Percentiles rank a stretch among this genome's conserved stretches.
Conservation (phyloP, 2,113 vertebrate species). For the Aix galericulata region DNA sequence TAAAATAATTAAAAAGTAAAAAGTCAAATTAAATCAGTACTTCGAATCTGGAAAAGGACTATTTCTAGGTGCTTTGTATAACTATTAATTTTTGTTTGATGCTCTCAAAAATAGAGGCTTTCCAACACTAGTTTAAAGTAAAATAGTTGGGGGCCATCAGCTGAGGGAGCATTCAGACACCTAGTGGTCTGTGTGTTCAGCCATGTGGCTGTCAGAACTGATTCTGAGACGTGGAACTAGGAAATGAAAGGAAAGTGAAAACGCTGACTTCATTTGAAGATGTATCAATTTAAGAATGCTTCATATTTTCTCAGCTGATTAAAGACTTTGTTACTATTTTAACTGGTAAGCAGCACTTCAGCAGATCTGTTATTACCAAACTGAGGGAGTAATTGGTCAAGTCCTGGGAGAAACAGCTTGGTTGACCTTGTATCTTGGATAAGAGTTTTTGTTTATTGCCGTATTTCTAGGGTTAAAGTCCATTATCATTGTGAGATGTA, state of each 20-base stretch:
- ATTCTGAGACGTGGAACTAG: background rate
- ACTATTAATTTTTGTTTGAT: background rate
- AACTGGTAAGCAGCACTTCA: background rate
- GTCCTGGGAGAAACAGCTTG: background rate
- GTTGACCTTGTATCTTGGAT: background rate
- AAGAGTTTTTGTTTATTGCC: background rate
- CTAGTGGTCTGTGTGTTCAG: background rate
- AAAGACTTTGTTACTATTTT: background rate
- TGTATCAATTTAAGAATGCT: background rate
- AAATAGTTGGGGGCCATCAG: background rate
- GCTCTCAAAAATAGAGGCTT: background rate
- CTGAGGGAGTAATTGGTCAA: background rate
- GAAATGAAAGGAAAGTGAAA: background rate
- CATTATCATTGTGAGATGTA: background rate
- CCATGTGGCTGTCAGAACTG: background rate
- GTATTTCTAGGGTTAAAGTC: conserved; percentile 14
- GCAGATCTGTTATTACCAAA: background rate
- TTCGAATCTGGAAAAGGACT: background rate
- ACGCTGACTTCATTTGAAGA: background rate
- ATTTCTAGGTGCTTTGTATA: background rate
- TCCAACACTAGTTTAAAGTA: background rate
- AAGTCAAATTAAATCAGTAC: background rate
- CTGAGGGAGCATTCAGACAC: background rate
- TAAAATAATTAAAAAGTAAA: background rate
- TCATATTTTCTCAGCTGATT: background rate